Base-by-base conservation (phyloP, 2,797 vertebrate species). In the Cephalopachus bancanus region DNA sequence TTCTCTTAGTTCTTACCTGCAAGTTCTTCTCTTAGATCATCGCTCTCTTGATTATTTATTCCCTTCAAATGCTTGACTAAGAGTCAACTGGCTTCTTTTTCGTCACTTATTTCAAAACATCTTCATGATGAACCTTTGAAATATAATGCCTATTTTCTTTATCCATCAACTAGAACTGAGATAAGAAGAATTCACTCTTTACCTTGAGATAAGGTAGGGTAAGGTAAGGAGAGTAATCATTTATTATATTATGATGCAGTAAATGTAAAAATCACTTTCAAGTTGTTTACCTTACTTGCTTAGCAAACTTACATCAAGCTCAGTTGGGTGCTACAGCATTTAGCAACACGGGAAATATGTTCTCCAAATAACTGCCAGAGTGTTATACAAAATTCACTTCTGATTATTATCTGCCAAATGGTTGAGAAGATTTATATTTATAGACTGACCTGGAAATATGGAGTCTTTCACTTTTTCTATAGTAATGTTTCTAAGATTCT, bases 11-110 rank as follows among this genome's bases (percentile, higher is more conserved):
- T 79, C 57, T 44, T 91, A 57, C 22, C 4, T 59, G 6, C 0
- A 53, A 57, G 59, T 89, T 86, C 9, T 91, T 9, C 26, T 92
- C 49, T 44, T 75, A 72, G 62, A 51, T 92, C 28, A 26, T 91
- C 1, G 85, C 5, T 91, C 6, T 22, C 15, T 28, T 81, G 9
- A 67, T 1, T 8, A 51, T 75, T 79, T 64, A 75, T 60, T 20
- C 0, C 7, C 4, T 90, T 24, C 5, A 33, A 0, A 1, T 53
- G 17, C 7, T 71, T 89, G 22, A 30, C 28, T n/a, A 71, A 78
- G 11, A 69, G 16, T n/a, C 5, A 65, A 24, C 11, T 76, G 51
- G 17, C 8, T 84, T 62, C 9, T 33, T 78, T 28, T 49, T 24
- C 44, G 33, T 91, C 37, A 59, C 3, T 10, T 80, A 30, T 86